Evolutionary conservation across 1,140 invertebrate genomes (phyloP), one percentile per base, ranked within the genome.

Genomic region (Mizuhopecten yessoensis): DNA sequence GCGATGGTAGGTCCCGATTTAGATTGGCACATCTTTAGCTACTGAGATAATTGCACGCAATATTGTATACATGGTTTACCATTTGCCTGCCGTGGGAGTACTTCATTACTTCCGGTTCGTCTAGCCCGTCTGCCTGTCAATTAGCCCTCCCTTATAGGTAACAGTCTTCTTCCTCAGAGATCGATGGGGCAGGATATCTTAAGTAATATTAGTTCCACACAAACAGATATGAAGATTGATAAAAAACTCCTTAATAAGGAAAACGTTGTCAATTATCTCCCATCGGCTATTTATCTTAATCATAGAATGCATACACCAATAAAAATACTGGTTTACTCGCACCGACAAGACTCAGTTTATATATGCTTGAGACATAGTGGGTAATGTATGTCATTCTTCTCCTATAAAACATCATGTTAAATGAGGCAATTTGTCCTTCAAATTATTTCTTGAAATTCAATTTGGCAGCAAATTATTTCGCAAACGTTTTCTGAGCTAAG

Each of bases 101-200:
- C 57, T 75, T 75, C 57, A 75, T 75, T 75, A 75, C 57, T 75
- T 75, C 57, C 57, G 23, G 57, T 75, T 29, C 0, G n/a, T 75
- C n/a, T 75, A 75, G 57, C n/a, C 23, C n/a, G 57, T 75, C 23
- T 29, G 57, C n/a, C 23, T 75, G 57, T 75, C 57, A 75, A 75
- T 75, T 75, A 75, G 29, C 57, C 57, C 57, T 75, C 57, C 57
- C 57, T 45, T 29, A n/a, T 7, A 75, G n/a, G 57, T 75, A n/a
- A n/a, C 23, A 29, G 29, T n/a, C 23, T 75, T 75, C 57, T 75
- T 23, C 45, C 13, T 17, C 0, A 17, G 23, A 75, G 57, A 75
- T 75, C 57, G 57, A 75, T 75, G 15, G n/a, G 5, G 23, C 57
- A 75, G 57, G 57, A 75, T 29, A n/a, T n/a, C n/a, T 75, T 0